phyloP scores from a whole-genome alignment of 1,140 invertebrate genomes.

The Hylaeus anthracinus region DNA sequence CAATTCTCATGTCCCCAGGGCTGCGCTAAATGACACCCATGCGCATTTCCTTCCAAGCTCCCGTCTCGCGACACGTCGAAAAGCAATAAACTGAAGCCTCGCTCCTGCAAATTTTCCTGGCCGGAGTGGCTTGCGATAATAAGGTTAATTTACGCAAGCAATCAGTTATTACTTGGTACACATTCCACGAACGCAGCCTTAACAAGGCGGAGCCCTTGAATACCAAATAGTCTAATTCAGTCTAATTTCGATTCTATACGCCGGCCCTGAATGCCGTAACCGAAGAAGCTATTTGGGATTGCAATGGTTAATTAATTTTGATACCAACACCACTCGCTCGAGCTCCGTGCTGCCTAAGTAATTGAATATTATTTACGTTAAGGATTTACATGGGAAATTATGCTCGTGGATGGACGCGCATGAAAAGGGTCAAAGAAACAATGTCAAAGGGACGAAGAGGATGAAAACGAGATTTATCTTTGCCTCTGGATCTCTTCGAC shows the following conservation, averaged over 20 bases:
- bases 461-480: not conserved
- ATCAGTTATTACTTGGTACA: not conserved
- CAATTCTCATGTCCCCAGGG: too few relatives aligned
- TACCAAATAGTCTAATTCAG: not conserved
- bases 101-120: too few relatives aligned
- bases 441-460: not conserved
- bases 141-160: not conserved
- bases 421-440: not conserved
- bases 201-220: not conserved
- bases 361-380: not conserved
- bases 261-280: not conserved
- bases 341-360: not conserved
- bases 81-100: too few relatives aligned
- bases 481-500: too few relatives aligned
- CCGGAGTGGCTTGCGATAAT: not conserved
- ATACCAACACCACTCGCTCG: not conserved
- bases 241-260: not conserved
- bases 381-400: not conserved
- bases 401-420: not conserved
- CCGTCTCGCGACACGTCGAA: too few relatives aligned
- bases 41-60: too few relatives aligned
- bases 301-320: conserved; percentile 9
- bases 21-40: too few relatives aligned
- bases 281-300: not conserved
- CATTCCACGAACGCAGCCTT: not conserved